Evolutionary conservation across 2,797 vertebrate genomes (phyloP).

Genomic region (Potorous gilbertii): DNA sequence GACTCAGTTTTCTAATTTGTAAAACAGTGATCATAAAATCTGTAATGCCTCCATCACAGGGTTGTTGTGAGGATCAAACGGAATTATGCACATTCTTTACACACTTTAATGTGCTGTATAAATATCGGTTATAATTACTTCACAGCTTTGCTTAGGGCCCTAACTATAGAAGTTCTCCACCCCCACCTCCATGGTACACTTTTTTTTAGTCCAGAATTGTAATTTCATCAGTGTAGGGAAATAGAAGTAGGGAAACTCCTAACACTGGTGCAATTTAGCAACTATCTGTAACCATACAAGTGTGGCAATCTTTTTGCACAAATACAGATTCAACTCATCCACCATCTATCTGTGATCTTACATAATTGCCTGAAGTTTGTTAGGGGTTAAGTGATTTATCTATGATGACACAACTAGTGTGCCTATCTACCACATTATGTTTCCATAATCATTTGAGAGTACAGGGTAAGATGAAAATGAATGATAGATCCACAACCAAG

Average conservation of each 20-base stretch:
- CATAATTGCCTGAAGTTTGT: not conserved
- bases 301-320: not conserved
- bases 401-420: not conserved
- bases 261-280: too few species aligned
- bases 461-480: not conserved
- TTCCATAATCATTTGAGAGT: not conserved
- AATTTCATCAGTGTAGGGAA: too few species aligned
- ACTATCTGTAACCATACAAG: too few species aligned
- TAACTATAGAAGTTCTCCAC: not conserved
- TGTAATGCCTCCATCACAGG: not conserved
- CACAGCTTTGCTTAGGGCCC: not conserved
- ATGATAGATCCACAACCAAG: not conserved
- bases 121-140: not conserved
- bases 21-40: not conserved
- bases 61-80: not conserved
- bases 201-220: not conserved
- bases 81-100: not conserved
- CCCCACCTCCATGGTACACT: not conserved
- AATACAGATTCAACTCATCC: not conserved
- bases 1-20: not conserved
- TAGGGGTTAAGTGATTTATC: not conserved
- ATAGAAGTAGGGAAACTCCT: too few species aligned
- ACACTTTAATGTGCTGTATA: not conserved
- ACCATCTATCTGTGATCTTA: not conserved
- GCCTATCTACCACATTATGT: not conserved